phyloP scores from a whole-genome alignment of 2,888 invertebrate species.

The Timema podura region DNA sequence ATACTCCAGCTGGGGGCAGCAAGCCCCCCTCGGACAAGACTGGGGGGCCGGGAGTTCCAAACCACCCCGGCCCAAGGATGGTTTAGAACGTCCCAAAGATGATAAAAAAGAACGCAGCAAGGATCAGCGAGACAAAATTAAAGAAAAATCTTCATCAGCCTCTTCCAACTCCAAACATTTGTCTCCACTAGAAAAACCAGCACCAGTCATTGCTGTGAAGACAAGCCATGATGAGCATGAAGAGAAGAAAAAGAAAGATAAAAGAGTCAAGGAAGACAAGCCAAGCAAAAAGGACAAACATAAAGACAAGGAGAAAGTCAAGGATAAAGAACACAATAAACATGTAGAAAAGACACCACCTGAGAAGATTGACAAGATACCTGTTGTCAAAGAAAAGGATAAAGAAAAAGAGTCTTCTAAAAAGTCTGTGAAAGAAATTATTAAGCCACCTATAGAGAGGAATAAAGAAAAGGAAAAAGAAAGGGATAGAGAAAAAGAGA shows the following conservation, averaged over 20 bases:
- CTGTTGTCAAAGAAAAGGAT: conserved; percentile 44
- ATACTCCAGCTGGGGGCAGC: conserved; percentile 38
- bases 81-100: conserved; percentile 50
- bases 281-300: conserved; percentile 56
- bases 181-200: conserved; percentile 39
- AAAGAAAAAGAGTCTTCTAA: conserved; percentile 42
- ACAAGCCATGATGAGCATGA: conserved; percentile 42
- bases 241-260: conserved; percentile 37
- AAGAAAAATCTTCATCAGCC: conserved; percentile 43
- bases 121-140: conserved; percentile 49
- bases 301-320: conserved; percentile 49
- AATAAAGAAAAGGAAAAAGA: conserved; percentile 48
- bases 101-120: conserved; percentile 50
- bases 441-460: no score
- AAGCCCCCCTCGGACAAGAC: conserved; percentile 51
- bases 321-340: conserved; percentile 34
- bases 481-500: conserved; percentile 45
- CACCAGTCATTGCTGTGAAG: conserved; percentile 39
- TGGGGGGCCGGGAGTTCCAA: conserved; percentile 35
- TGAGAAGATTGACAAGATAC: conserved; percentile 6
- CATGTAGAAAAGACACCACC: conserved; percentile 29
- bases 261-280: conserved; percentile 49
- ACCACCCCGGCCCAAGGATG: conserved; percentile 17
- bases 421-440: conserved; percentile 45
- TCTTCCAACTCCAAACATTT: conserved; percentile 23